Conservation (phyloP, 2,888 invertebrate genomes). For the Pyrochroa serraticornis region DNA sequence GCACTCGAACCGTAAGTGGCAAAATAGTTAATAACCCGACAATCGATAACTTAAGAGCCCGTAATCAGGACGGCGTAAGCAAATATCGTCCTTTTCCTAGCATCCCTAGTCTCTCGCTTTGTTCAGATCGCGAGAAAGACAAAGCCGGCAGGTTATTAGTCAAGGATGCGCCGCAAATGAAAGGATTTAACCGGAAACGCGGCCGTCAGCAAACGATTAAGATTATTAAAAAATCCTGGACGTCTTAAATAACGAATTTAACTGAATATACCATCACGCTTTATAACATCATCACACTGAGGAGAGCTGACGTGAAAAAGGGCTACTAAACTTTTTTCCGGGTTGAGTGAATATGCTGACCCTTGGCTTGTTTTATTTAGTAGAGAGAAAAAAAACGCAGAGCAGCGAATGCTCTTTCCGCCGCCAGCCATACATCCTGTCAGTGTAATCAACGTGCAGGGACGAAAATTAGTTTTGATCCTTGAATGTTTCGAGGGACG, state of each 20-base stretch:
- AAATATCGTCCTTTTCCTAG: conserved; percentile 29
- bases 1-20: too few species aligned
- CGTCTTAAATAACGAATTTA: conserved; percentile 18
- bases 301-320: conserved; percentile 52
- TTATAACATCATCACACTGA: conserved; percentile 32
- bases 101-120: conserved; percentile 7
- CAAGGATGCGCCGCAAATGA: conserved; percentile 37
- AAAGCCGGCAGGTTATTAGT: conserved; percentile 17
- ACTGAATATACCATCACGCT: conserved; percentile 15
- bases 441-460: conserved; percentile 57
- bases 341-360: conserved; percentile 54
- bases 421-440: conserved; percentile 56
- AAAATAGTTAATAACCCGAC: conserved; percentile 30
- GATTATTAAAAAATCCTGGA: conserved; percentile 38
- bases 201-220: conserved; percentile 39
- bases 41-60: conserved; percentile 34
- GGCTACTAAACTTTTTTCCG: conserved; percentile 54
- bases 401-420: conserved; percentile 56
- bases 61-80: conserved; percentile 28
- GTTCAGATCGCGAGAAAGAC: background rate
- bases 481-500: background rate
- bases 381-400: conserved; percentile 50
- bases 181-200: conserved; percentile 38
- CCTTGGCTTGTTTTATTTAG: conserved; percentile 58
- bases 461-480: conserved; percentile 57